These are phyloP conservation scores for Urocyon cinereoargenteus DNA, from an alignment of 2,797 vertebrate genomes.

Conservation along the genomic window DNA sequence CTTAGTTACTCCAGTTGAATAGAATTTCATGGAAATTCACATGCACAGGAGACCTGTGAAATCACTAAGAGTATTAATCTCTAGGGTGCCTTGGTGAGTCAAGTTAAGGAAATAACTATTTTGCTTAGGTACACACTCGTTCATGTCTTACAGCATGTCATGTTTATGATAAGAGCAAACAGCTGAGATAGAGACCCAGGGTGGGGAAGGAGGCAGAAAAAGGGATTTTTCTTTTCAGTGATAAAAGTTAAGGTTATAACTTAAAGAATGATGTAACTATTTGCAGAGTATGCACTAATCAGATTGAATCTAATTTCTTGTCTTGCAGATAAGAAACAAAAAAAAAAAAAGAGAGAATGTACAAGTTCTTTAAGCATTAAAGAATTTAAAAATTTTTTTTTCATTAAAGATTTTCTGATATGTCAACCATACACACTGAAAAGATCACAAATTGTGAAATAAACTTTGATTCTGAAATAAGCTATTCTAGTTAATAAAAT, in stretches of 20 bases:
- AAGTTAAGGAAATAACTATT: constrained; percentile 79
- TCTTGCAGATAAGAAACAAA: constrained; percentile 20
- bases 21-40: constrained; percentile 87
- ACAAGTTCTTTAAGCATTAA: not conserved
- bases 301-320: not conserved
- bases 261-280: constrained; percentile 31
- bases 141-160: constrained; percentile 68
- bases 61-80: constrained; percentile 83
- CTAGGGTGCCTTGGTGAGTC: constrained; percentile 81
- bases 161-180: constrained; percentile 81
- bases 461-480: constrained; percentile 31
- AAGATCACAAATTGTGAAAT: not conserved
- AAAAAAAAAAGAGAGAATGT: not conserved
- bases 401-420: not conserved
- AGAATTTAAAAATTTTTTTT: not conserved
- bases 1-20: constrained; percentile 82
- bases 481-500: not conserved
- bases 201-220: not conserved
- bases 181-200: not conserved
- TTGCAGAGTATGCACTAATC: not conserved
- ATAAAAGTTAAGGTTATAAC: not conserved
- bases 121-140: constrained; percentile 77
- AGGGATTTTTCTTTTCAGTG: not conserved
- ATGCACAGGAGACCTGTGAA: constrained; percentile 85
- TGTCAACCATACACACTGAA: not conserved